Evolutionary conservation across 2,888 invertebrate genomes (phyloP), one percentile per base, ranked within the genome.

Genomic region (Atherix ibis): DNA sequence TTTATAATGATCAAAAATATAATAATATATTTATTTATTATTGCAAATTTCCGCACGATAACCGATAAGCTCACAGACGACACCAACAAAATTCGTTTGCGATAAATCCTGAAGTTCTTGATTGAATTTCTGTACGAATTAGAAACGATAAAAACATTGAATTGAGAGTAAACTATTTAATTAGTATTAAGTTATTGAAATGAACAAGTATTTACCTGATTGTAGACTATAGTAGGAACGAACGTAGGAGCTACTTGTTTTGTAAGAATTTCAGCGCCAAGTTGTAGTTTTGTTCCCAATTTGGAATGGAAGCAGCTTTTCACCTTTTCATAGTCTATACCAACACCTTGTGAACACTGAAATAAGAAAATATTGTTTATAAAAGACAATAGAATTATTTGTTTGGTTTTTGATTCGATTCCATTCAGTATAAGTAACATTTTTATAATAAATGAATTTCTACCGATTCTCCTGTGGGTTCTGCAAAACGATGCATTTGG

Each of bases 401-500:
- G 10, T 8, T 22, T 22, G 22, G 10, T 22, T 22, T 26, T 26
- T 26, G 5, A 10, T 26, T 26, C n/a, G n/a, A 26, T 26, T 8
- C 5, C 5, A 12, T 26, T n/a, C n/a, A n/a, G n/a, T n/a, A n/a
- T n/a, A n/a, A n/a, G n/a, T n/a, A n/a, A n/a, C n/a, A n/a, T n/a
- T n/a, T n/a, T 13, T 26, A n/a, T 5, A 9, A 22, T 9, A 24
- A 24, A 15, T 5, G 24, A 10, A 8, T n/a, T 4, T 19, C 12
- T 43, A 53, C 54, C 41, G 48, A 38, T 29, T 46, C 49, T 43
- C 60, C 58, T 17, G 43, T 53, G 6, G 63, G 48, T 4, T 61
- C 63, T 13, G 65, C 57, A 13, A 48, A 41, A 0, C 54, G 53
- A 13, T 51, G 43, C 68, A 71, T 67, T 51, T 71, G 71, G 41